These are phyloP conservation scores for Entomobrya multifasciata DNA, from an alignment of 2,888 invertebrate species.

Conservation along the genomic window DNA sequence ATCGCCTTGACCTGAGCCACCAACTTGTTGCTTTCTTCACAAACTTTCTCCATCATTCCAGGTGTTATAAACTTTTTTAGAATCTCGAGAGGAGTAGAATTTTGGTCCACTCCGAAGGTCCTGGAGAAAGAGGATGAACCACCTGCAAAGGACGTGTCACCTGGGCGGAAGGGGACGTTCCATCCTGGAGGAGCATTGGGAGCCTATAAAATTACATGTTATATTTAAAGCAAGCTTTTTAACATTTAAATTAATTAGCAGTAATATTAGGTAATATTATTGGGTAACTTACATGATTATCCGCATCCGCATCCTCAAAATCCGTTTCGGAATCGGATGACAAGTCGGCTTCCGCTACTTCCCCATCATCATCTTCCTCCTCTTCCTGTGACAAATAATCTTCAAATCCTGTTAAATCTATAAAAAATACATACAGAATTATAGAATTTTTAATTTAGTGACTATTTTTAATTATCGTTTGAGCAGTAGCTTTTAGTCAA, in stretches of 20 bases:
- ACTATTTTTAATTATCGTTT: too few relatives aligned
- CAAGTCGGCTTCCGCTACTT: too few relatives aligned
- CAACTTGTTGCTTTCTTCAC: conserved; percentile 38
- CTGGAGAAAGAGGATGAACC: neutral
- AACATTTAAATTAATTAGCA: neutral
- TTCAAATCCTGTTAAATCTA: neutral
- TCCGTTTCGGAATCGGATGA: neutral
- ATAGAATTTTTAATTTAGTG: too few relatives aligned
- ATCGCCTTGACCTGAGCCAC: conserved; percentile 1
- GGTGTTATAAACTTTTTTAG: conserved; percentile 24
- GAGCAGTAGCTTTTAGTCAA: too few relatives aligned
- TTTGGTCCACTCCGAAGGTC: neutral
- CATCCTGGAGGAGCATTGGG: neutral
- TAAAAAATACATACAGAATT: neutral
- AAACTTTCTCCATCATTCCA: neutral
- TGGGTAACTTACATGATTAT: too few relatives aligned
- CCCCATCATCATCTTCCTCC: too few relatives aligned
- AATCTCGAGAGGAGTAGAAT: neutral
- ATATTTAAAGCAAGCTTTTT: too few relatives aligned
- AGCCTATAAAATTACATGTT: neutral
- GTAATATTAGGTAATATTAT: too few relatives aligned
- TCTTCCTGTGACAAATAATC: neutral
- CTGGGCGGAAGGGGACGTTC: neutral
- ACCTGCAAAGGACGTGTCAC: neutral
- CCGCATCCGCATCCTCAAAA: neutral